Percentiles rank a stretch among this genome's conserved stretches.
These are phyloP conservation scores for Sarotherodon lohbergeri DNA, from an alignment of 2,113 vertebrate genomes.

Conservation along the genomic window DNA sequence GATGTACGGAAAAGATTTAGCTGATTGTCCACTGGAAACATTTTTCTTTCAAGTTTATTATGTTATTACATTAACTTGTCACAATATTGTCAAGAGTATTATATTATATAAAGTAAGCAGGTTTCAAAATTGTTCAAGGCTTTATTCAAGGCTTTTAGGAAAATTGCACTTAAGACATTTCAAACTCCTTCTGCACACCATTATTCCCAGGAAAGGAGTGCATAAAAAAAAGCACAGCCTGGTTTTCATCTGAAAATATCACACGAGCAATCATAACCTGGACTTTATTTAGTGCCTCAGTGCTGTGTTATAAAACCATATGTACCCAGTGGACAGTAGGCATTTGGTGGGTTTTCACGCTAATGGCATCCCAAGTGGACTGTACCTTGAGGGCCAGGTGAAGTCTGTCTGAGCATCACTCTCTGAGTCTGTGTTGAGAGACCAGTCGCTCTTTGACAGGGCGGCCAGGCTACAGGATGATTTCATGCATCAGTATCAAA, in stretches of 20 bases:
- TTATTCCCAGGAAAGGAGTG: background rate
- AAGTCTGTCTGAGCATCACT: constrained; percentile 81
- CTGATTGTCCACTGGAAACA: constrained; percentile 7
- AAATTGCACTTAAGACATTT: background rate
- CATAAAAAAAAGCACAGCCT: background rate
- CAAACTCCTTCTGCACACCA: background rate
- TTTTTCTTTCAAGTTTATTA: background rate
- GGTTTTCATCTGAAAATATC: background rate
- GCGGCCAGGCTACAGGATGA: constrained; percentile 50
- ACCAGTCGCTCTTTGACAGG: constrained; percentile 78
- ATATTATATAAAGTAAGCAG: background rate
- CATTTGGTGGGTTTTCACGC: background rate
- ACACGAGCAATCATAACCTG: background rate
- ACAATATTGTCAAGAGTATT: background rate
- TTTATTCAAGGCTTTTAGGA: background rate
- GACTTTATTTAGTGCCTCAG: background rate
- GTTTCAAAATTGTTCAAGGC: background rate
- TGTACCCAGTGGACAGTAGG: constrained; percentile 6
- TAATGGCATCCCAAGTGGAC: background rate
- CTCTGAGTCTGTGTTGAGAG: constrained; percentile 86
- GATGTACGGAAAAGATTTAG: background rate
- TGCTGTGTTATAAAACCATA: background rate
- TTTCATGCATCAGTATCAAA: constrained; percentile 14
- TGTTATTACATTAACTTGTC: background rate
- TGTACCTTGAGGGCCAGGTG: constrained; percentile 90